These are phyloP conservation scores for Lepidonotus clava DNA, from an alignment of 2,888 invertebrate genomes.

Conservation along the genomic window DNA sequence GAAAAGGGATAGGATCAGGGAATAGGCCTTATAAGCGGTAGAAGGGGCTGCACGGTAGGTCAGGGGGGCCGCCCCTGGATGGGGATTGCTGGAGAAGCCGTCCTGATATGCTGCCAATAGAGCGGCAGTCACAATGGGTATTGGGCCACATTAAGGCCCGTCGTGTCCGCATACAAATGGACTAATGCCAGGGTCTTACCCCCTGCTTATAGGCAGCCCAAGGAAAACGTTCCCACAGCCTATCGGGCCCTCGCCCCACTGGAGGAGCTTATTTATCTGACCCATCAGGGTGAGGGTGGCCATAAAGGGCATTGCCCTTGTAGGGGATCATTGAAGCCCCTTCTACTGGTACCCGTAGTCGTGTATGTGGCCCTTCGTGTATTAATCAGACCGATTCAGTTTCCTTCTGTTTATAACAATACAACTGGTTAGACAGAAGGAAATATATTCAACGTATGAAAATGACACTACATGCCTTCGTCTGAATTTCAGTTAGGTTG, in stretches of 20 bases:
- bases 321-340: not conserved
- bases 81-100: too few species aligned
- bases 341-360: not conserved
- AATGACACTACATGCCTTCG: too few species aligned
- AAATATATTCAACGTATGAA: too few species aligned
- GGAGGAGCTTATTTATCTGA: slow-evolving; percentile 21
- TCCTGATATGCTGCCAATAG: not conserved
- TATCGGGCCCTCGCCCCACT: not conserved
- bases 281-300: not conserved
- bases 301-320: not conserved
- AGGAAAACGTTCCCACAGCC: not conserved
- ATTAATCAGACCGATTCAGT: too few species aligned
- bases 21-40: too few species aligned
- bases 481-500: too few species aligned
- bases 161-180: slow-evolving; percentile 36
- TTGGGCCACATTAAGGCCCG: not conserved
- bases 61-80: too few species aligned
- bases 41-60: too few species aligned
- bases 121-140: slow-evolving; percentile 8
- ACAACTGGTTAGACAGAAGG: too few species aligned
- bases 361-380: too few species aligned
- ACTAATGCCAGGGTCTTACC: not conserved
- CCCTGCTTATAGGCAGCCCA: not conserved
- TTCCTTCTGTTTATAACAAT: too few species aligned
- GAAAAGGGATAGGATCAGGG: too few species aligned